phyloP scores from a whole-genome alignment of 2,113 vertebrate genomes.

The Burhinus oedicnemus region DNA sequence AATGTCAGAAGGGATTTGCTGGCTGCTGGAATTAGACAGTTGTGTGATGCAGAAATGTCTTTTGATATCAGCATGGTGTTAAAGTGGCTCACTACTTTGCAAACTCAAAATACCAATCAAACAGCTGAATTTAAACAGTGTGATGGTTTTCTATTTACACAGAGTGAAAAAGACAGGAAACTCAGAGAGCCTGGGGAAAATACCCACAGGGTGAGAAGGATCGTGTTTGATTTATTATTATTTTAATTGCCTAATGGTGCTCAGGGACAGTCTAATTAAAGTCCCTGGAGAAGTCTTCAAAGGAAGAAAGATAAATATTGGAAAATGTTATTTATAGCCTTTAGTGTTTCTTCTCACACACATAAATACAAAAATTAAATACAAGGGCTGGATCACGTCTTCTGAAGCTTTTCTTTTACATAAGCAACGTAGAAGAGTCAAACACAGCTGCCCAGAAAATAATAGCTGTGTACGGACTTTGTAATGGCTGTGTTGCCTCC shows the following conservation, averaged over 20 bases:
- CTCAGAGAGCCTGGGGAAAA: background rate
- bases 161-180: conserved; percentile 3
- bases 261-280: conserved; percentile 7
- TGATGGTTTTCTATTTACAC: background rate
- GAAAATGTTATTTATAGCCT: background rate
- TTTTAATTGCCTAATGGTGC: conserved; percentile 25
- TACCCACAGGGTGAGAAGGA: background rate
- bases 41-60: background rate
- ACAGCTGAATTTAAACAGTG: background rate
- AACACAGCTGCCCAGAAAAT: background rate
- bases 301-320: conserved; percentile 15
- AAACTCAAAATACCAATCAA: background rate
- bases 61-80: conserved; percentile 24
- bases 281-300: conserved; percentile 4
- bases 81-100: background rate
- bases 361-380: background rate
- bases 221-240: background rate
- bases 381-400: background rate
- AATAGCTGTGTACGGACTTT: background rate
- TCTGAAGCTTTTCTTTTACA: background rate
- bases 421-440: background rate
- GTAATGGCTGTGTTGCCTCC: background rate
- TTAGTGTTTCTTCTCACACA: background rate
- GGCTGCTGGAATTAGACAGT: conserved; percentile 8
- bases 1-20: conserved; percentile 16